phyloP scores from a whole-genome alignment of 1,140 invertebrate species.

The Magallana ariakensis region DNA sequence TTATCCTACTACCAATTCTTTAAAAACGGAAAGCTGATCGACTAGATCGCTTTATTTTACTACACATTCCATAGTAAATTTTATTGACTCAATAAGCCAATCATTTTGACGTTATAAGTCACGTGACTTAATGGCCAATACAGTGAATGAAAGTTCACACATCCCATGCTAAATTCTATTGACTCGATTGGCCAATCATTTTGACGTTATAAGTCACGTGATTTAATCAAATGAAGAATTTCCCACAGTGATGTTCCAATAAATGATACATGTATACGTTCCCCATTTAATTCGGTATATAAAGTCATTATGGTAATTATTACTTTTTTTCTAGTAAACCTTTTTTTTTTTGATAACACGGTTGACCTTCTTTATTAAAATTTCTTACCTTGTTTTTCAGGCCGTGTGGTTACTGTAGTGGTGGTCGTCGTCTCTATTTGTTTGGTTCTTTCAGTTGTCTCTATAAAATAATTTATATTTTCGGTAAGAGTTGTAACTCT shows the following conservation, averaged over 20 bases:
- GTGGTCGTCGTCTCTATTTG: too few relatives aligned
- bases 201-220: not conserved
- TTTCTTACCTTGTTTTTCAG: too few relatives aligned
- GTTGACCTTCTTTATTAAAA: too few relatives aligned
- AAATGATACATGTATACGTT: not conserved
- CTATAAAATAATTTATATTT: too few relatives aligned
- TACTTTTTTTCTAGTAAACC: too few relatives aligned
- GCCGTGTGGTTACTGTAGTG: too few relatives aligned
- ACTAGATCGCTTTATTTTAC: constrained; percentile 5
- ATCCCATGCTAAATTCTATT: not conserved
- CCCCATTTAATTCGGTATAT: too few relatives aligned
- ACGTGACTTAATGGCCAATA: not conserved
- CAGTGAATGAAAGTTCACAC: not conserved
- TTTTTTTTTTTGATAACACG: too few relatives aligned
- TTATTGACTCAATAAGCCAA: not conserved
- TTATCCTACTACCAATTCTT: not conserved
- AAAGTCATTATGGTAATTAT: too few relatives aligned
- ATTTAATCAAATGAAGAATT: constrained; percentile 4
- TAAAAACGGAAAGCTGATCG: not conserved
- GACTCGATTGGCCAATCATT: not conserved
- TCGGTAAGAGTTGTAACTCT: too few relatives aligned
- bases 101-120: constrained; percentile 1
- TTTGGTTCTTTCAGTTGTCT: too few relatives aligned
- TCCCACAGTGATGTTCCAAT: constrained; percentile 14
- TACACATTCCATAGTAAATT: not conserved